A percentile compares a stretch with the other conserved stretches of the same genome.
Evolutionary conservation across 2,888 invertebrate species (phyloP).

Genomic region (Entomobrya multifasciata): DNA sequence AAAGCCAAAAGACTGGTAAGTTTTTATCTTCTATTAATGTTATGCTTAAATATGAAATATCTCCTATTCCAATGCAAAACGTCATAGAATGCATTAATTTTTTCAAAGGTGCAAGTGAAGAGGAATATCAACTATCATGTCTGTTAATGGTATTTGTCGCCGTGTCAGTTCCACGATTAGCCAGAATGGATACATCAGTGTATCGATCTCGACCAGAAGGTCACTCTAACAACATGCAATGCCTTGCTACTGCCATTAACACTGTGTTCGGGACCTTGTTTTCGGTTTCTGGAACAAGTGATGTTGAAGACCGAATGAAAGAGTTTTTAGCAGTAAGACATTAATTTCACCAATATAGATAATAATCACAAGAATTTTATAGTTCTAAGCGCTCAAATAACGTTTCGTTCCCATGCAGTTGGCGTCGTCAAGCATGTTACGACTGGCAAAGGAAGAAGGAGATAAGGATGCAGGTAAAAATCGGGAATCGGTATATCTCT

Average conservation of each 20-base stretch:
- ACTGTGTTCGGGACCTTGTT: constrained; percentile 98
- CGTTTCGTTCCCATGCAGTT: no score
- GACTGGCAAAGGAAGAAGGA: constrained; percentile 96
- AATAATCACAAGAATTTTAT: no score
- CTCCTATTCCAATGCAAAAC: no score
- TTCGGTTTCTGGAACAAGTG: constrained; percentile 96
- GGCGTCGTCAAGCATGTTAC: constrained; percentile 96
- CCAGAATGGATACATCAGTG: constrained; percentile 93
- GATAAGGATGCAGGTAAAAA: constrained; percentile 96
- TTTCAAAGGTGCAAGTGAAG: constrained; percentile 90
- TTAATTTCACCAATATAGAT: no score
- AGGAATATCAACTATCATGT: constrained; percentile 96
- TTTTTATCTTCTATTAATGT: constrained; percentile 5
- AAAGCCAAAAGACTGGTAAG: constrained; percentile 88
- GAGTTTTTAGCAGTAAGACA: constrained; percentile 92
- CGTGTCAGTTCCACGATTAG: constrained; percentile 96
- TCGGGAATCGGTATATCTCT: constrained; percentile 97
- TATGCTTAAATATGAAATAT: no score
- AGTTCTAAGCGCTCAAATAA: no score
- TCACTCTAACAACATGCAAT: constrained; percentile 99
- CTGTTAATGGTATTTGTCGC: constrained; percentile 99
- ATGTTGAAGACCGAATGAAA: constrained; percentile 98
- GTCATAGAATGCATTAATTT: no score
- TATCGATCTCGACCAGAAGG: constrained; percentile 93
- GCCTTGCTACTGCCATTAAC: constrained; percentile 97